Base-by-base conservation (phyloP, 2,797 vertebrate genomes). In the Phaenicophaeus curvirostris region DNA sequence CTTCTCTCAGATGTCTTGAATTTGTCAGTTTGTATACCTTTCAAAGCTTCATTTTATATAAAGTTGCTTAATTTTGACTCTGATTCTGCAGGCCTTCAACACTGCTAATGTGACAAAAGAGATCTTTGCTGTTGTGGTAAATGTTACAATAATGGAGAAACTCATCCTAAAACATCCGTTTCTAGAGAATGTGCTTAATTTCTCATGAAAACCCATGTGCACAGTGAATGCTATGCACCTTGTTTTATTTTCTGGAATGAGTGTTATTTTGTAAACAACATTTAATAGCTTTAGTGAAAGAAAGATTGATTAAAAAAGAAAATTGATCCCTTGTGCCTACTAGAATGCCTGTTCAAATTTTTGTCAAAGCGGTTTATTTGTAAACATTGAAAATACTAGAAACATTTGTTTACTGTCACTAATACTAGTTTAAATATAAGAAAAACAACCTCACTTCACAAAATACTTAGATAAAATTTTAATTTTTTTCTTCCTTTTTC, bases 401-500 rank as follows among this genome's bases (percentile, higher is more conserved):
- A 48, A 87, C 39, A 59, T 0, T 5, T 74, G 46, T 87, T 96
- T 82, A 18, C 41, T 92, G 30, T 78, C 15, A 66, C 6, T 83
- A 57, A 33, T 82, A n/a, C 18, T 44, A 12, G 66, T 85, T 66
- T 53, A 79, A 79, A 25, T 50, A 3, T 27, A 82, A 89, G 54
- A 83, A 85, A 48, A 85, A 46, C 12, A 79, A 5, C 14, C 53
- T 85, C 23, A 62, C 6, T 53, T 85, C 23, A 62, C 8, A 37
- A 74, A 42, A 54, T 69, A 20, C 41, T 79, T 33, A 33, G 74
- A 73, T 67, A 57, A 66, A 57, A 63, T 59, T 78, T 89, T 93
- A 89, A 91, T 93, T 93, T 51, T 65, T 79, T 91, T 87, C 88
- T 96, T 97, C 82, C 61, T 89, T 95, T 96, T 90, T 97, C 58